Base-by-base conservation (phyloP, 2,888 invertebrate genomes). In the Cartodere bifasciata region DNA sequence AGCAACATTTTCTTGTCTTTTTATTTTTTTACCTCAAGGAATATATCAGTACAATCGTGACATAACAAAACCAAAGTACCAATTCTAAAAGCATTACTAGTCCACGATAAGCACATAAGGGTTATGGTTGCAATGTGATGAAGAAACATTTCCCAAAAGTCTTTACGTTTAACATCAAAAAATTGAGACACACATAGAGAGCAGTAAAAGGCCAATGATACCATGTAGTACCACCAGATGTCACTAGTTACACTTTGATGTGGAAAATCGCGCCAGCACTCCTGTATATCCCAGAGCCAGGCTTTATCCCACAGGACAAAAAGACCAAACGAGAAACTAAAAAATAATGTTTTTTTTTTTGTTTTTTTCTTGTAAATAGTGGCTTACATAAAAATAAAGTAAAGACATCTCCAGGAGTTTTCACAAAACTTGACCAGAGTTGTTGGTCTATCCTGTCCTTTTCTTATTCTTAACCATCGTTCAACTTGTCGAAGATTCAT, bases 121-220 rank as follows among this genome's bases (percentile, higher is more conserved):
- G 77, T 61, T 44, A 98, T 81, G 22, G 97, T 94, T 12, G 90
- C 88, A 52, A 92, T 73, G 58, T 98, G 97, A 64, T 98, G 97
- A 31, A 92, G 68, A 61, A 97, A 92, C 91, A 98, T 97, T 67
- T 95, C 91, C 84, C 88, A 88, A 62, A 97, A 95, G 63, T 90
- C 90, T 62, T 88, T 88, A 41, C 92, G 74, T 41, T 82, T 82
- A 31, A 88, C 83, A 60, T 97, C 95, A 59, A 86, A 79, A 64
- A 92, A 92, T 62, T 94, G 92, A 11, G 90, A 86, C 38, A 88
- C 74, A 40, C 84, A 81, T 35, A 95, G 66, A 10, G 95, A 84
- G 85, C 91, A 92, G 60, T 97, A 98, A 64, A 95, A 95, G 16
- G 87, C 76, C 56, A 87, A 72, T 25, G 90, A 91, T 41, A 90